phyloP scores from a whole-genome alignment of 2,113 vertebrate genomes.

The Grammomys surdaster region DNA sequence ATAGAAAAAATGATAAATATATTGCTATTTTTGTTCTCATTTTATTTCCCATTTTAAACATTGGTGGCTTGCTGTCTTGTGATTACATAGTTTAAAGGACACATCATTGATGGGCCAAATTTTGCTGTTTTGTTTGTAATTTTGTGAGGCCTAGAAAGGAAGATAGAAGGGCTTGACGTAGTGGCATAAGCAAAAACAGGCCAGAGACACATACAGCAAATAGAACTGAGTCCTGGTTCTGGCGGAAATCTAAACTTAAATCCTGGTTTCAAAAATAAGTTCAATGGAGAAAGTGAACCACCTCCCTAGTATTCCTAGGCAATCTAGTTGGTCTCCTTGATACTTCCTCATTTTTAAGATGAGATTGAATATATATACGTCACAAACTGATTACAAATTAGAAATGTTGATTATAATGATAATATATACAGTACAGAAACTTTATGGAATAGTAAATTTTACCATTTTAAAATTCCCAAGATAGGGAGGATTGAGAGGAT shows the following conservation, averaged over 20 bases:
- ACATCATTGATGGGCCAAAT: neutral
- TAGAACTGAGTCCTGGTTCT: neutral
- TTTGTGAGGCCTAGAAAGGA: neutral
- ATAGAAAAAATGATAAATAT: neutral
- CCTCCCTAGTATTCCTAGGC: neutral
- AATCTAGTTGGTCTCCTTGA: neutral
- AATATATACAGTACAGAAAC: neutral
- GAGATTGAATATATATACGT: neutral
- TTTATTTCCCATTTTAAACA: conserved; percentile 26
- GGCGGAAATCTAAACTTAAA: neutral
- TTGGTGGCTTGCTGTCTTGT: neutral
- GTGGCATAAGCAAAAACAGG: neutral
- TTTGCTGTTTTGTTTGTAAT: neutral
- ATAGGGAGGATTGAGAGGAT: neutral
- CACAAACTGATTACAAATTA: neutral
- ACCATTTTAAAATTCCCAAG: neutral
- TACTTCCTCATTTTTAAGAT: neutral
- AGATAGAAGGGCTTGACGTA: neutral
- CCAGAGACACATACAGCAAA: neutral
- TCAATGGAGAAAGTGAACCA: neutral
- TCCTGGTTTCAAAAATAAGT: neutral
- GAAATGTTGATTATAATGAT: neutral
- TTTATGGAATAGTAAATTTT: neutral
- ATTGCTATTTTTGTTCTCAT: conserved; percentile 30
- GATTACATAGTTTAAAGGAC: neutral